A percentile compares a stretch with the other conserved stretches of the same genome.
phyloP scores from a whole-genome alignment of 2,888 invertebrate species.

The Drosophila diplacantha region DNA sequence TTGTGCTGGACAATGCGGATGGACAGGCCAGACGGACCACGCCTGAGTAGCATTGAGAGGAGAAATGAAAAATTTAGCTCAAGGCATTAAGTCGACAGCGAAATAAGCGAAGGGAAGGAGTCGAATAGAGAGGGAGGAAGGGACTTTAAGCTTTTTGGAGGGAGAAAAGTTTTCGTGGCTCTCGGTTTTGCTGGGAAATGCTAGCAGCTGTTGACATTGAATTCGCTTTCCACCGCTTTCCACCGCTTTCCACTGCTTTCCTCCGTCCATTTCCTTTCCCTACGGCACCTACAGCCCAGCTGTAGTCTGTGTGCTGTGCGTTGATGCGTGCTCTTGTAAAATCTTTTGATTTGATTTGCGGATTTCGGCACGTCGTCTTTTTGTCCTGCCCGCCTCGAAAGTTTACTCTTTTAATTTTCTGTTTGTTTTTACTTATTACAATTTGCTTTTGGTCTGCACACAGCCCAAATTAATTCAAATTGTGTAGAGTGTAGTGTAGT shows the following conservation, averaged over 20 bases:
- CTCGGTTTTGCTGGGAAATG: constrained; percentile 48
- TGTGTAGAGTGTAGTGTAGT: constrained; percentile 22
- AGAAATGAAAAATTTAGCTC: constrained; percentile 58
- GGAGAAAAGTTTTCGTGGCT: constrained; percentile 30
- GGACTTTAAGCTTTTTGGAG: constrained; percentile 54
- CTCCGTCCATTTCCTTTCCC: constrained; percentile 4
- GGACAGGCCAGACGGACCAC: constrained; percentile 14
- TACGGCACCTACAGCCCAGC: neutral
- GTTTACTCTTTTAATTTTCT: constrained; percentile 62
- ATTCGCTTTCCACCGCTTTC: constrained; percentile 33
- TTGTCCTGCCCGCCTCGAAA: constrained; percentile 17
- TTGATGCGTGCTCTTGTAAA: constrained; percentile 61
- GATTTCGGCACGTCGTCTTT: constrained; percentile 54
- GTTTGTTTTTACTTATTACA: constrained; percentile 64
- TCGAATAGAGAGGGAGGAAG: constrained; percentile 9
- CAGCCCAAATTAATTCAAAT: constrained; percentile 47
- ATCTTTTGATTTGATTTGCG: constrained; percentile 69
- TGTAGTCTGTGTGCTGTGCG: constrained; percentile 27
- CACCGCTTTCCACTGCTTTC: neutral
- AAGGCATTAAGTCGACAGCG: constrained; percentile 59
- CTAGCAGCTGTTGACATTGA: constrained; percentile 69
- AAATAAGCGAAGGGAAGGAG: constrained; percentile 37
- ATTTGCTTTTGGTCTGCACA: constrained; percentile 47
- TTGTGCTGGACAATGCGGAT: constrained; percentile 13
- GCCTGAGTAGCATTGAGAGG: constrained; percentile 47